A percentile compares a stretch with the other conserved stretches of the same genome.
Conservation (phyloP, 1,140 invertebrate genomes). For the Mactra quadrangularis region DNA sequence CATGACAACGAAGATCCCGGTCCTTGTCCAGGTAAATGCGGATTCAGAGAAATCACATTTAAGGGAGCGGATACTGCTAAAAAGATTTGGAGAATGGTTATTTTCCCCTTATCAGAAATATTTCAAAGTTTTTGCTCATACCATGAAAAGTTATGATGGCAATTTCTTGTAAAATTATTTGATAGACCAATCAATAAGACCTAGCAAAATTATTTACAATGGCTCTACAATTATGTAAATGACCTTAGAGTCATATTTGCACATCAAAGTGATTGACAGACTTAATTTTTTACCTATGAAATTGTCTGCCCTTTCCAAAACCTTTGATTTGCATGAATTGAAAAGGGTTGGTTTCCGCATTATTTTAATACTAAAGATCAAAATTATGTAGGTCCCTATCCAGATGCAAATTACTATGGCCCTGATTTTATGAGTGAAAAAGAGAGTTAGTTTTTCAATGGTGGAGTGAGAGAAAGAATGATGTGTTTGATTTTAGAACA, state of each 20-base stretch:
- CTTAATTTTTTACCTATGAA: slow-evolving; percentile 48
- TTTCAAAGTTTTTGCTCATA: slow-evolving; percentile 33
- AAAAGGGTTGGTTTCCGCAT: slow-evolving; percentile 57
- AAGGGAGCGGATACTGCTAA: background rate
- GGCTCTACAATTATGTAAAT: slow-evolving; percentile 23
- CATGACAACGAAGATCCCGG: background rate
- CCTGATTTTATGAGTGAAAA: slow-evolving; percentile 15
- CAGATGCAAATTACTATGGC: slow-evolving; percentile 13
- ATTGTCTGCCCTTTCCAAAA: slow-evolving; percentile 29
- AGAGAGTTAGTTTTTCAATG: slow-evolving; percentile 54
- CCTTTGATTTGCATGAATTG: slow-evolving; percentile 40
- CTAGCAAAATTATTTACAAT: slow-evolving; percentile 13
- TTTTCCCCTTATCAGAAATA: slow-evolving; percentile 20
- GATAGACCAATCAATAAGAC: background rate
- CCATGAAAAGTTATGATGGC: slow-evolving; percentile 40
- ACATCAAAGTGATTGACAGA: slow-evolving; percentile 29
- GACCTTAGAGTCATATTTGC: background rate
- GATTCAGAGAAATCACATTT: slow-evolving; percentile 44
- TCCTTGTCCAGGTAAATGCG: slow-evolving; percentile 15
- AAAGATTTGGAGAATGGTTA: slow-evolving; percentile 41
- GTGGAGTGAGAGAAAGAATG: slow-evolving; percentile 35
- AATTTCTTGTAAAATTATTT: slow-evolving; percentile 36
- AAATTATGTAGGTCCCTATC: slow-evolving; percentile 40
- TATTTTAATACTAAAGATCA: slow-evolving; percentile 41
- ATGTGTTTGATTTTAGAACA: slow-evolving; percentile 56